phyloP scores from a whole-genome alignment of 2,797 vertebrate species.

The Harpagifer antarcticus region DNA sequence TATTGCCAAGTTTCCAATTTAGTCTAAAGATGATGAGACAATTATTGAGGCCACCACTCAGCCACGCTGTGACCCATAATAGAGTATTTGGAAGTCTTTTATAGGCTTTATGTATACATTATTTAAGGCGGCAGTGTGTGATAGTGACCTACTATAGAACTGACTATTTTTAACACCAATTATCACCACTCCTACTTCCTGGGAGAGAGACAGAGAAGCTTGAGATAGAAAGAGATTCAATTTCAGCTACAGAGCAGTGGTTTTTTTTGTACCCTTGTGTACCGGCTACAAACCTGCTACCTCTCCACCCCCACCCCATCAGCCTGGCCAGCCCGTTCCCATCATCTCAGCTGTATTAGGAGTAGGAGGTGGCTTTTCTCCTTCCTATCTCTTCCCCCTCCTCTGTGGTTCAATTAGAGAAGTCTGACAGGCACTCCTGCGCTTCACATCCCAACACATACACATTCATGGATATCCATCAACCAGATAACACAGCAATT shows the following conservation, averaged over 20 bases:
- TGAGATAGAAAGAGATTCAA: conserved; percentile 19
- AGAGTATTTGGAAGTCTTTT: conserved; percentile 31
- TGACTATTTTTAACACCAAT: conserved; percentile 65
- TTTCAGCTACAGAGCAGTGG: conserved; percentile 23
- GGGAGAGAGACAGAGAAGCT: conserved; percentile 19
- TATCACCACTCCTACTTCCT: conserved; percentile 13
- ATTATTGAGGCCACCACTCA: conserved; percentile 42
- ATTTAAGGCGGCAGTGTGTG: conserved; percentile 58
- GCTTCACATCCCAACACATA: conserved; percentile 12
- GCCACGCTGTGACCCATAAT: conserved; percentile 33
- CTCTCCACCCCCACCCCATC: not conserved
- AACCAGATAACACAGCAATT: conserved; percentile 51
- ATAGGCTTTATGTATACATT: conserved; percentile 55
- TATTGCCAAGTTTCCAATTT: not conserved
- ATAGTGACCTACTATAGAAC: conserved; percentile 63
- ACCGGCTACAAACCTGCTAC: conserved; percentile 5
- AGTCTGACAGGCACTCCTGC: conserved; percentile 38
- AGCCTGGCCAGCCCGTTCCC: conserved; percentile 4
- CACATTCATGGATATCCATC: conserved; percentile 25
- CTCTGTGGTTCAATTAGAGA: conserved; percentile 52
- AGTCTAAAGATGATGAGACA: conserved; percentile 29
- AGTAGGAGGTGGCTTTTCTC: conserved; percentile 42
- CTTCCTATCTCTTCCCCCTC: conserved; percentile 28
- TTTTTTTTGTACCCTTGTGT: conserved; percentile 27
- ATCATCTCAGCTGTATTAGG: conserved; percentile 35